Percentiles rank a stretch among this genome's conserved stretches.
Conservation (phyloP, 2,113 vertebrate genomes). For the Labrus mixtus region DNA sequence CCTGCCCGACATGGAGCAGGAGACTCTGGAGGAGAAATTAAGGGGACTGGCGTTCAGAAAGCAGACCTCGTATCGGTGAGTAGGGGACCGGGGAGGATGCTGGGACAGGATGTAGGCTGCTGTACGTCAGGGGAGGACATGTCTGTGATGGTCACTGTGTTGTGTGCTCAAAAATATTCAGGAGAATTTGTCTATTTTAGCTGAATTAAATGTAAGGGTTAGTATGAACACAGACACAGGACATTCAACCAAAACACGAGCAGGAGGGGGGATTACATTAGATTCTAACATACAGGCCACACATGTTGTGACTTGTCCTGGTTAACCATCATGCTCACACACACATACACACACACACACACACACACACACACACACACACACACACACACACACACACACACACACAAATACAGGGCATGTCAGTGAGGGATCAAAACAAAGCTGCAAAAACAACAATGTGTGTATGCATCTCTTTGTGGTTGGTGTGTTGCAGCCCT, state of each 20-base stretch:
- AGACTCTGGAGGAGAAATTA: constrained; percentile 76
- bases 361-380: constrained; percentile 4
- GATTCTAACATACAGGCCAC: too few species aligned
- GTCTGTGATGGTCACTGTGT: neutral
- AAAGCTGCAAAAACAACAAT: constrained; percentile 7
- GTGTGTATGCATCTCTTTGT: constrained; percentile 15
- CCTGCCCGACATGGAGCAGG: constrained; percentile 77
- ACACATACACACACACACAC: neutral
- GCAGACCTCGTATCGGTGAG: constrained; percentile 81
- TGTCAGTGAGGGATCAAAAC: constrained; percentile 22
- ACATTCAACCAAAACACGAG: too few species aligned
- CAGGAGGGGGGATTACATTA: too few species aligned
- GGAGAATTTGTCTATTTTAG: neutral
- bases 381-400: neutral
- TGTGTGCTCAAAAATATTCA: neutral
- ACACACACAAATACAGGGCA: neutral
- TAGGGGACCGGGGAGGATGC: constrained; percentile 25
- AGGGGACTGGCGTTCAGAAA: constrained; percentile 79
- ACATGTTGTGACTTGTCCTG: too few species aligned
- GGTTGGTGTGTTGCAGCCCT: constrained; percentile 27
- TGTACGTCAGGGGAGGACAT: constrained; percentile 4
- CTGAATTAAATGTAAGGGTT: constrained; percentile 18
- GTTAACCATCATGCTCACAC: neutral
- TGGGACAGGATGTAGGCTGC: constrained; percentile 11
- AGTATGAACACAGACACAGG: constrained; percentile 6